These are phyloP conservation scores for Gorsachius magnificus DNA, from an alignment of 2,797 vertebrate species.

Conservation along the genomic window DNA sequence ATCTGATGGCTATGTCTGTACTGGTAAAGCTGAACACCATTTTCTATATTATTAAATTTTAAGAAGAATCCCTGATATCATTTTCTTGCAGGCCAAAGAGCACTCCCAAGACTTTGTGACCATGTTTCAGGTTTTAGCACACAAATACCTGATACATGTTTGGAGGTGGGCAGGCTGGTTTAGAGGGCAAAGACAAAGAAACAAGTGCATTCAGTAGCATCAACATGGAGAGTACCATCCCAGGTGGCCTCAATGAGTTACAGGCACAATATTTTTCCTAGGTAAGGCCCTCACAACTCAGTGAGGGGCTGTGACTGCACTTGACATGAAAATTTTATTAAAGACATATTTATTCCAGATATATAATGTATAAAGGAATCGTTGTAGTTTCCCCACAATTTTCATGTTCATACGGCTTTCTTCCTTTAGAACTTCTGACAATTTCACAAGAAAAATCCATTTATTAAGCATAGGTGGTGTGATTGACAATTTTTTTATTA, in stretches of 20 bases:
- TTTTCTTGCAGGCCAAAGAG: background rate
- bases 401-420: background rate
- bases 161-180: background rate
- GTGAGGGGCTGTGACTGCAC: background rate
- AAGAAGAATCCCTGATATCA: background rate
- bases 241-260: background rate
- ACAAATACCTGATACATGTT: background rate
- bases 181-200: background rate
- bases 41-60: background rate
- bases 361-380: background rate
- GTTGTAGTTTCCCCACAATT: background rate
- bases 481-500: background rate
- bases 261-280: background rate
- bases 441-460: background rate
- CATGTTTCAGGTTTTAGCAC: background rate
- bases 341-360: background rate
- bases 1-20: accelerated
- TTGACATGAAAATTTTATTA: background rate
- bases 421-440: background rate
- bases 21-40: background rate
- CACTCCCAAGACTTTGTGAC: background rate
- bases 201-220: background rate
- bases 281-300: background rate
- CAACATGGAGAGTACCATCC: background rate
- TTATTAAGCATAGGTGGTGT: background rate